Conservation (phyloP, 1,140 invertebrate species). For the Megathymus violae region DNA sequence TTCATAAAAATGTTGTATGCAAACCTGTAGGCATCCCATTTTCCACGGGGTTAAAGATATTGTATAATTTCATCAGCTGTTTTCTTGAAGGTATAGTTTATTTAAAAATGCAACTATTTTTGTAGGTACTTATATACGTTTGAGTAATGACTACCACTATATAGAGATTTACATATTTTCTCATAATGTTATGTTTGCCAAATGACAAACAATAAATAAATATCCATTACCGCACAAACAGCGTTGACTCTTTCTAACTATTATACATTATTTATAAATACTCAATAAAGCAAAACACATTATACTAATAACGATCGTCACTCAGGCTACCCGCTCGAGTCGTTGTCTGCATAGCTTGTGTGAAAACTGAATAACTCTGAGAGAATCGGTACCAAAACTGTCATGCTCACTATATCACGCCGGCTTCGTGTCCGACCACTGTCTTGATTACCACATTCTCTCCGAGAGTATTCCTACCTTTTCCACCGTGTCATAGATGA, state of each 20-base stretch:
- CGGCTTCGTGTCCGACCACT: constrained; percentile 30
- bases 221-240: constrained; percentile 63
- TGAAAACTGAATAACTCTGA: constrained; percentile 52
- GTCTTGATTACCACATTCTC: constrained; percentile 50
- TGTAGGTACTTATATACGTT: constrained; percentile 82
- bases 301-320: constrained; percentile 30
- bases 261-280: constrained; percentile 31
- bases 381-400: constrained; percentile 40
- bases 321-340: constrained; percentile 39
- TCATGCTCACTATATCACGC: constrained; percentile 28
- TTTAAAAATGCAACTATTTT: constrained; percentile 82
- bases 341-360: constrained; percentile 55
- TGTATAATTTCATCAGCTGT: constrained; percentile 59
- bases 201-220: constrained; percentile 62
- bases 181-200: constrained; percentile 77
- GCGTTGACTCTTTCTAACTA: constrained; percentile 54
- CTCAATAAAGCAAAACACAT: constrained; percentile 22
- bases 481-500: constrained; percentile 70
- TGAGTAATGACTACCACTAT: constrained; percentile 69
- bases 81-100: constrained; percentile 63
- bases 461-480: constrained; percentile 70
- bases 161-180: constrained; percentile 80
- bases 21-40: constrained; percentile 41
- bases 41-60: constrained; percentile 40
- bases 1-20: constrained; percentile 63